Conservation (phyloP, 2,797 vertebrate genomes). For the Pseudochaenichthys georgianus region DNA sequence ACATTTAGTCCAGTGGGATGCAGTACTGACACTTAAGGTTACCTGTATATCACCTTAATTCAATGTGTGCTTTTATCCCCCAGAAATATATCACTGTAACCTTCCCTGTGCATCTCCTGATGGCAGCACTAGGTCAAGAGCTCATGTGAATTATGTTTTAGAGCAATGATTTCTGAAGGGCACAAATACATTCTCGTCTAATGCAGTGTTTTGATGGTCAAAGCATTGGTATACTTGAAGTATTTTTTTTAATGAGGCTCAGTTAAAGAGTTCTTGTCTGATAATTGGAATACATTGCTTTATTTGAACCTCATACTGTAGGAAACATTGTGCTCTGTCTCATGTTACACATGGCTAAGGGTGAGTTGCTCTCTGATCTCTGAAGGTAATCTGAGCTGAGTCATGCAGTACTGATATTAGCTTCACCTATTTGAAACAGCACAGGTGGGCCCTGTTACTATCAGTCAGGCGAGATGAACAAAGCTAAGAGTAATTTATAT, state of each 20-base stretch:
- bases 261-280: not conserved
- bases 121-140: constrained; percentile 40
- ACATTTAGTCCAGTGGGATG: constrained; percentile 32
- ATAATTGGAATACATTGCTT: constrained; percentile 13
- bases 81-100: constrained; percentile 6
- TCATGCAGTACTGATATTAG: constrained; percentile 46
- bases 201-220: not conserved
- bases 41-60: constrained; percentile 21
- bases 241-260: constrained; percentile 16
- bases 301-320: constrained; percentile 23
- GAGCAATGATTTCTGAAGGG: constrained; percentile 33
- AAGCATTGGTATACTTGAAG: not conserved
- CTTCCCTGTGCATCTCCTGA: constrained; percentile 3
- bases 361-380: constrained; percentile 53
- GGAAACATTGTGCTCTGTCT: constrained; percentile 34
- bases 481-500: too few relatives aligned
- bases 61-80: constrained; percentile 2
- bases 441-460: constrained; percentile 53
- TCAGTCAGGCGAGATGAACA: not conserved
- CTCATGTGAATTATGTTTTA: constrained; percentile 26
- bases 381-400: constrained; percentile 53
- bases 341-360: constrained; percentile 56
- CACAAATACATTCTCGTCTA: constrained; percentile 1
- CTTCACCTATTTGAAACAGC: constrained; percentile 51
- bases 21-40: constrained; percentile 40